These are phyloP conservation scores for Agrochola litura DNA, from an alignment of 2,888 invertebrate genomes.

Conservation along the genomic window DNA sequence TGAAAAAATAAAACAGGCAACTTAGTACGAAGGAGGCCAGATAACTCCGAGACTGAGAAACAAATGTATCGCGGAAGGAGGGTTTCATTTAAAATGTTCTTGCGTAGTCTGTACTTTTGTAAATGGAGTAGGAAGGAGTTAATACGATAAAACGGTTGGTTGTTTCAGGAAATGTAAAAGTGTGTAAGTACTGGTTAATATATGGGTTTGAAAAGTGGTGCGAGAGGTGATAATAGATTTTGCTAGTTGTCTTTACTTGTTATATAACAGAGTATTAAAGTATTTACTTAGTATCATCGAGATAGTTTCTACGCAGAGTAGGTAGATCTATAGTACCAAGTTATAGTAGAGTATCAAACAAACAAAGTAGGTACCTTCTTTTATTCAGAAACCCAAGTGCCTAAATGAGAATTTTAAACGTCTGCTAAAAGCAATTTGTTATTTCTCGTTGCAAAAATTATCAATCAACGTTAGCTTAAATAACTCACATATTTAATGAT, in stretches of 20 bases:
- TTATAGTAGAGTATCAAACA: background rate
- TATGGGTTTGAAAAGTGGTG: background rate
- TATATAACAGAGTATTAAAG: background rate
- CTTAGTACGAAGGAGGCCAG: conserved; percentile 45
- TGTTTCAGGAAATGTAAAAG: background rate
- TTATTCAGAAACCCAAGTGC: background rate
- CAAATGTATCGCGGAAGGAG: conserved; percentile 57
- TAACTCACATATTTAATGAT: background rate
- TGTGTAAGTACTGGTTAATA: background rate
- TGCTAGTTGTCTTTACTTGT: background rate
- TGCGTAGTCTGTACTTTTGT: conserved; percentile 17
- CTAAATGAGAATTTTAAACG: background rate
- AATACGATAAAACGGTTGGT: conserved; percentile 30
- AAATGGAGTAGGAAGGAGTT: conserved; percentile 29
- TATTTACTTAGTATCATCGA: background rate
- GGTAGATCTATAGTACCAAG: background rate
- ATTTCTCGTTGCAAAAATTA: background rate
- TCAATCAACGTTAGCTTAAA: background rate
- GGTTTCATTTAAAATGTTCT: conserved; percentile 65
- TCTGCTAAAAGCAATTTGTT: no score
- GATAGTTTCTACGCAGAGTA: background rate
- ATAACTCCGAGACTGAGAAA: conserved; percentile 48
- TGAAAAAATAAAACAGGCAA: conserved; percentile 63
- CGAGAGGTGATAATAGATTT: background rate
- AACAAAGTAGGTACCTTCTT: background rate